Base-by-base conservation (phyloP, 2,797 vertebrate genomes). In the Enteromius viviparus region DNA sequence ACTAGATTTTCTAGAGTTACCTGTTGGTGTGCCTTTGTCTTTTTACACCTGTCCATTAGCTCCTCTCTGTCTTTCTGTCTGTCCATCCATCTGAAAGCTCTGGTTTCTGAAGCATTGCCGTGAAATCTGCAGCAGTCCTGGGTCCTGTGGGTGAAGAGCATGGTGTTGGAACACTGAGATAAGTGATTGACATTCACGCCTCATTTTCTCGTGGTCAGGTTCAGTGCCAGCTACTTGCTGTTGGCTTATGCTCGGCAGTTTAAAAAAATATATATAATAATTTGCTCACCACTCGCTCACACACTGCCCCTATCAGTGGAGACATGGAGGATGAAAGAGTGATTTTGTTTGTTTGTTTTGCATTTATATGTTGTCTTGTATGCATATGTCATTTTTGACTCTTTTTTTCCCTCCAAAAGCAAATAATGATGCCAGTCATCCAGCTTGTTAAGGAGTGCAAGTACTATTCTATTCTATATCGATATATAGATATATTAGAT, bases 171-270 rank as follows among this genome's bases (percentile, higher is more conserved):
- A 75, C 78, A 49, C 17, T 64, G 53, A 71, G 62, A 58, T 70
- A 81, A 77, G 55, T 83, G 87, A 87, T 78, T 82, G 76, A 86
- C 83, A 84, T 79, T 74, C 82, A 83, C 45, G 71, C 64, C 79
- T 84, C 72, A 80, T 82, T 86, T 85, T 85, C 49, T 81, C 26
- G n/a, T 58, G 72, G 70, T 84, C 75, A 51, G 82, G 79, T 82
- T 64, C 37, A 10, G 64, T 77, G 80, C 29, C 45, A 60, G 42
- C 9, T 64, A 42, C 78, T 68, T 47, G 19, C 51, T 75, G 7
- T 26, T 72, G 21, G 58, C 37, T 68, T 78, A 72, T n/a, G 40
- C 49, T 69, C 15, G 1, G 64, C 5, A 8, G 26, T 6, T 37
- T 72, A 81, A 77, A 23, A 80, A 62, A 49, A 26, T 26, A 65